Base-by-base conservation (phyloP, 2,113 vertebrate species). In the Leucoraja erinaceus region DNA sequence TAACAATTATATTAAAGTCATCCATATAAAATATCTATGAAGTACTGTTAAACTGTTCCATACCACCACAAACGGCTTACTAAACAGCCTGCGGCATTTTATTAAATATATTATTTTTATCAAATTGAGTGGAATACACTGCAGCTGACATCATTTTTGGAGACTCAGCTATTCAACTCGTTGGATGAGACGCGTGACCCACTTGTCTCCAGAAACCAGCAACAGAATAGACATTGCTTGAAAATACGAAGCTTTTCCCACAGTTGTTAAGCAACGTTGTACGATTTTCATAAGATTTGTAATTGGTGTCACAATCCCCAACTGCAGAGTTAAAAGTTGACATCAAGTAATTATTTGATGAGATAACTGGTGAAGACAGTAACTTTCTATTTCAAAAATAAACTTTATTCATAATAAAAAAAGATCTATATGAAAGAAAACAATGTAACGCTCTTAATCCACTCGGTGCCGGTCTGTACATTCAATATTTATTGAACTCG, bases 31-130 rank as follows among this genome's bases (percentile, higher is more conserved):
- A 56, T 59, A 9, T 83, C 20, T 83, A 28, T 56, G 47, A 59
- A 25, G 20, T 83, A 28, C 79, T 20, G 20, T 47, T 81, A 54
- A 81, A 54, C 38, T 3, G 22, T 81, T 59, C 47, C 54, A 83
- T 47, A 56, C 20, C 11, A 59, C 79, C 79, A 25, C 79, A 63
- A 86, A 61, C 22, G n/a, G 31, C 83, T 63, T 31, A 31, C 2
- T 86, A n/a, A 86, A 86, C 25, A 14, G 28, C 56, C 11, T 14
- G 1, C n/a, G 56, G 47, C 25, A 61, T 61, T 61, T 84, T 84
- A 61, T 63, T 86, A 86, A 86, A 84, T 84, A 61, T 86, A 61
- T 63, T 86, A 54, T 22, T 81, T 14, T 79, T 79, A 79, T 47
- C 38, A 25, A 22, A 47, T 20, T 38, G 14, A 79, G 47, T 54